A percentile compares a stretch with the other conserved stretches of the same genome.
These are phyloP conservation scores for Metopia argyrocephala DNA, from an alignment of 2,888 invertebrate species.

Conservation along the genomic window DNA sequence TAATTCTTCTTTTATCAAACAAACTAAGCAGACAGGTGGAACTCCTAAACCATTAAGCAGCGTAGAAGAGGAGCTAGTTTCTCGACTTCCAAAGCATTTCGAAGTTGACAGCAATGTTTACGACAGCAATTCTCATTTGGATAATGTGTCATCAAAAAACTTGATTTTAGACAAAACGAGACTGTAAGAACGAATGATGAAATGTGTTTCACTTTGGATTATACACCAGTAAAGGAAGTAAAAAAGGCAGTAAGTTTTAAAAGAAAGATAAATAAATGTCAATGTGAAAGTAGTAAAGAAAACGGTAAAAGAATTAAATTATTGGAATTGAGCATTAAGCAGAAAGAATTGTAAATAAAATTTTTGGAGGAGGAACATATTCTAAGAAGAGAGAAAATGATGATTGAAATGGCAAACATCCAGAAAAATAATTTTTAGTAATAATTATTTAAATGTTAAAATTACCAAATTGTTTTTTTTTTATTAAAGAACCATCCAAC, in stretches of 20 bases:
- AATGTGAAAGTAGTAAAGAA: background rate
- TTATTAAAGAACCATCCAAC: too few relatives aligned
- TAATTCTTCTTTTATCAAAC: background rate
- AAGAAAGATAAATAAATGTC: background rate
- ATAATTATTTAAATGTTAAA: background rate
- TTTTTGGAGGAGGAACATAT: slow-evolving; percentile 5
- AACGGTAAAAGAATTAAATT: slow-evolving; percentile 6
- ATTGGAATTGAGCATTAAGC: slow-evolving; percentile 21
- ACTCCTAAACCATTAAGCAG: background rate
- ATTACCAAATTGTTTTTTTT: too few relatives aligned
- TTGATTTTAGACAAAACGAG: background rate
- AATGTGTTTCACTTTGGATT: background rate
- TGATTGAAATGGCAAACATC: slow-evolving; percentile 16
- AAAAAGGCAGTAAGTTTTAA: slow-evolving; percentile 4
- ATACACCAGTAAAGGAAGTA: background rate
- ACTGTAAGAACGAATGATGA: slow-evolving; percentile 3
- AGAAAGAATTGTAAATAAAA: slow-evolving; percentile 26
- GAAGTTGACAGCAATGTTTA: background rate
- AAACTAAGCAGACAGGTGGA: slow-evolving; percentile 9
- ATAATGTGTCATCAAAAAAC: background rate
- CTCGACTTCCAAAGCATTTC: slow-evolving; percentile 3
- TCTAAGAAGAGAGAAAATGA: background rate
- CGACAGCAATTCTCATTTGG: background rate
- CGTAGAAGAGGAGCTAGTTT: background rate
- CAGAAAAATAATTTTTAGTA: background rate